Conservation (phyloP, 2,888 invertebrate genomes). For the Steinernema carpocapsae region DNA sequence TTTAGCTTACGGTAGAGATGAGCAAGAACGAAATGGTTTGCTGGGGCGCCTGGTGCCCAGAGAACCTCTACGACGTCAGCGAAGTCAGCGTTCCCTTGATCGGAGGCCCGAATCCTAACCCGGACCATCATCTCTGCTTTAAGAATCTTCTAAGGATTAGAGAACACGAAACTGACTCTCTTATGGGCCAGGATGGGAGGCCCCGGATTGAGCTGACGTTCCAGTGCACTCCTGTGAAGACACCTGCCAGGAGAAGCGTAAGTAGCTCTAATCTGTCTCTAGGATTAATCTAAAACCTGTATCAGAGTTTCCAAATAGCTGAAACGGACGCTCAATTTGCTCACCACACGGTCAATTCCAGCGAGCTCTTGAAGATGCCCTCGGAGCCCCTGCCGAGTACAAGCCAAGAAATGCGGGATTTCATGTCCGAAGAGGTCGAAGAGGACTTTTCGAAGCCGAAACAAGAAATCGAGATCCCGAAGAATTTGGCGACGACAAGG, state of each 20-base stretch:
- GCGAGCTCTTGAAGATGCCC: not conserved
- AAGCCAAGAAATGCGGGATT: not conserved
- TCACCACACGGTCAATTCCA: not conserved
- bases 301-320: no score
- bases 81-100: constrained; percentile 63
- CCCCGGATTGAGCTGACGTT: constrained; percentile 35
- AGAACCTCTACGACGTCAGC: constrained; percentile 62
- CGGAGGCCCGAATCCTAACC: constrained; percentile 70
- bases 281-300: not conserved
- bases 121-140: constrained; percentile 69
- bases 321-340: not conserved
- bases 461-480: not conserved
- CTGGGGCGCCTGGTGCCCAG: constrained; percentile 72
- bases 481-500: not conserved
- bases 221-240: constrained; percentile 11
- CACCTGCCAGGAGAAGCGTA: not conserved
- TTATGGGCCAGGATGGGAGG: constrained; percentile 30
- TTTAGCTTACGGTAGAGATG: constrained; percentile 43
- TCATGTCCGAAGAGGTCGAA: constrained; percentile 18
- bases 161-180: constrained; percentile 41
- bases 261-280: not conserved
- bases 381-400: not conserved
- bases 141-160: constrained; percentile 62
- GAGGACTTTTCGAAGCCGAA: constrained; percentile 10
- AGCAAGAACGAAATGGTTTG: constrained; percentile 62